Percentiles rank a stretch among this genome's conserved stretches.
Conservation (phyloP, 2,888 invertebrate genomes). For the Acleris cristana region DNA sequence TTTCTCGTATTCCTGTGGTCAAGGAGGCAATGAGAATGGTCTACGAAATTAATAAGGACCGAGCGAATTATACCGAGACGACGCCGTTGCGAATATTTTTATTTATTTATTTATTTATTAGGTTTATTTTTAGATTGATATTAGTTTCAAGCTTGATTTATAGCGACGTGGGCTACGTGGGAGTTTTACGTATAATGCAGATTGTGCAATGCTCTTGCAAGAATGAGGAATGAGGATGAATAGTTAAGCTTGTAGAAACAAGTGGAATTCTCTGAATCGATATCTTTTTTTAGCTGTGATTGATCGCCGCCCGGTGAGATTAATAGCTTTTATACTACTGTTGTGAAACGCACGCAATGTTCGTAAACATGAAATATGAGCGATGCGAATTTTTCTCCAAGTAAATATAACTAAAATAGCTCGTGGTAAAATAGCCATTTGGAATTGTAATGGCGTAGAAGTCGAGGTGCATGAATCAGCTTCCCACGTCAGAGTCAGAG, state of each 20-base stretch:
- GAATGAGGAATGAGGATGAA: not conserved
- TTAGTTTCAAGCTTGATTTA: conserved; percentile 3
- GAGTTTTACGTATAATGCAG: too few relatives aligned
- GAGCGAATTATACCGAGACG: not conserved
- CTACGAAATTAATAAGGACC: not conserved
- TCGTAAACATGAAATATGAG: conserved; percentile 15
- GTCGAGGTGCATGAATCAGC: conserved; percentile 13
- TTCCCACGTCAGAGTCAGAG: conserved; percentile 25
- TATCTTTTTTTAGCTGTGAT: conserved; percentile 21
- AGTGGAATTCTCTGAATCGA: conserved; percentile 24
- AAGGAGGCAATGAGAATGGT: conserved; percentile 5
- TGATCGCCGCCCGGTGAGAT: conserved; percentile 10
- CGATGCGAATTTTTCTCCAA: not conserved
- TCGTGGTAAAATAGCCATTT: conserved; percentile 7
- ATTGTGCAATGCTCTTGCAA: not conserved
- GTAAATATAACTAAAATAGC: not conserved
- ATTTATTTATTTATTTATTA: too few relatives aligned
- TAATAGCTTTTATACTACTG: conserved; percentile 18
- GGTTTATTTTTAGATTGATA: too few relatives aligned
- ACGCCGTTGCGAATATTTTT: not conserved
- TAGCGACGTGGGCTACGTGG: not conserved
- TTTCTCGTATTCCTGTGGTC: not conserved
- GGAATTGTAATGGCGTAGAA: conserved; percentile 1
- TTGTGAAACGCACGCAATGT: conserved; percentile 13
- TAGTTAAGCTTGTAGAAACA: conserved; percentile 11